Evolutionary conservation across 2,888 invertebrate species (phyloP), one percentile per base, ranked within the genome.

Genomic region (Patella ulyssiponensis): DNA sequence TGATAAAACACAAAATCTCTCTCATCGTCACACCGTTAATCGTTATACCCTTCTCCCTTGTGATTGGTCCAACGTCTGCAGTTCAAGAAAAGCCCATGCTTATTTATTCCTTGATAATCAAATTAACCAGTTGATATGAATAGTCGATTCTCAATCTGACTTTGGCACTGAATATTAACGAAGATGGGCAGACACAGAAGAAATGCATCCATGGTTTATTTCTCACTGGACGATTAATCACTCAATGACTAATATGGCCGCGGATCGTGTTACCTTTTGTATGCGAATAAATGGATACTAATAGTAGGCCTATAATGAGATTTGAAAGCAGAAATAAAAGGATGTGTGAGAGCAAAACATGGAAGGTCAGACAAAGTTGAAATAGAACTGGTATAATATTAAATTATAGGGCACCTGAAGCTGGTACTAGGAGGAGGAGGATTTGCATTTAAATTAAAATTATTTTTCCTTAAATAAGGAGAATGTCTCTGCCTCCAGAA

Each of bases 91-190:
- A 44, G 44, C 44, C 44, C 44, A 64, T 64, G 64, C 64, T 64
- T 64, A 64, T 64, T 64, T 64, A 64, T 64, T 64, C 64, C 64
- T 64, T 23, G 64, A 64, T 64, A 64, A 64, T 64, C 20, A 64
- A 64, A 64, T 64, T 20, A 64, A 64, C 20, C 23, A 20, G 23
- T 20, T 64, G 20, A 64, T 64, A 64, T 64, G 64, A 64, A 64
- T 64, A 64, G 64, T 64, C 20, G 64, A 64, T 64, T 64, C 64
- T 64, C 64, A 64, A 64, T 64, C 23, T 64, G 20, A 23, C 20
- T 23, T 64, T 64, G 64, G 64, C 64, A 64, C 64, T 64, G 64
- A 64, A 64, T 64, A 64, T 23, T 64, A 64, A 64, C 23, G 64
- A 64, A 23, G 64, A 64, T 23, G 20, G 64, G 64, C 64, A 64